Percentiles rank a stretch among this genome's conserved stretches.
Conservation (phyloP, 2,113 vertebrate species). For the Dunckerocampus dactyliophorus region DNA sequence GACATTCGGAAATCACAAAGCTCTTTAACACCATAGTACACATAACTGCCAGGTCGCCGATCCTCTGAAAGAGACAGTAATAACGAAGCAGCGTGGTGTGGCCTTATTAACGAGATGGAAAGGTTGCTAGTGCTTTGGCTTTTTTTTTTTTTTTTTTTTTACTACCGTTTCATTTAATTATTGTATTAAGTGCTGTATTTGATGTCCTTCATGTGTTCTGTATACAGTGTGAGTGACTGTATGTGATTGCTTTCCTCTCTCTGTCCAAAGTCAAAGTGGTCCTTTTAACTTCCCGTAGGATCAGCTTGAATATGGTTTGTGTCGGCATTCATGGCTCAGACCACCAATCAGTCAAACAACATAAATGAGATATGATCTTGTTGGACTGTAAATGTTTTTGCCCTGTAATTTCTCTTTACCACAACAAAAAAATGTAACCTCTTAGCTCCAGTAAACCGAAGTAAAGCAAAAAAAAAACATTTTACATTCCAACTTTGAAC, state of each 20-base stretch:
- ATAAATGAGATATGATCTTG: constrained; percentile 9
- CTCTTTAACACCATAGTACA: too few species aligned
- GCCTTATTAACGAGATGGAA: too few species aligned
- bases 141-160: background rate
- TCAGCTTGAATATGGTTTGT: constrained; percentile 23
- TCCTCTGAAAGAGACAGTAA: too few species aligned
- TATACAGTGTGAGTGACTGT: too few species aligned
- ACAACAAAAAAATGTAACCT: constrained; percentile 10
- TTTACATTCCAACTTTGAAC: background rate
- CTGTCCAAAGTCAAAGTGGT: background rate
- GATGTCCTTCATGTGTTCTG: background rate
- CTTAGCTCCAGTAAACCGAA: background rate
- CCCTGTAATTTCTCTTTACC: constrained; percentile 1
- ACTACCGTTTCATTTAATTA: too few species aligned
- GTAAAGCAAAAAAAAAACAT: constrained; percentile 2
- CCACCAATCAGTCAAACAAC: constrained; percentile 5
- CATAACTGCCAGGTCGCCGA: too few species aligned
- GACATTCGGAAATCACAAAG: too few species aligned
- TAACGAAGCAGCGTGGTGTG: too few species aligned
- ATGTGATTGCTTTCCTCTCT: too few species aligned
- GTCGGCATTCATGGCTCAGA: constrained; percentile 10
- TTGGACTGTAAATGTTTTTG: constrained; percentile 17
- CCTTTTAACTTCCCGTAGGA: constrained; percentile 11
- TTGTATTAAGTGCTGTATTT: background rate
- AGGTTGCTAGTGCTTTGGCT: too few species aligned